Base-by-base conservation (phyloP, 2,113 vertebrate species). In the Eleginops maclovinus region DNA sequence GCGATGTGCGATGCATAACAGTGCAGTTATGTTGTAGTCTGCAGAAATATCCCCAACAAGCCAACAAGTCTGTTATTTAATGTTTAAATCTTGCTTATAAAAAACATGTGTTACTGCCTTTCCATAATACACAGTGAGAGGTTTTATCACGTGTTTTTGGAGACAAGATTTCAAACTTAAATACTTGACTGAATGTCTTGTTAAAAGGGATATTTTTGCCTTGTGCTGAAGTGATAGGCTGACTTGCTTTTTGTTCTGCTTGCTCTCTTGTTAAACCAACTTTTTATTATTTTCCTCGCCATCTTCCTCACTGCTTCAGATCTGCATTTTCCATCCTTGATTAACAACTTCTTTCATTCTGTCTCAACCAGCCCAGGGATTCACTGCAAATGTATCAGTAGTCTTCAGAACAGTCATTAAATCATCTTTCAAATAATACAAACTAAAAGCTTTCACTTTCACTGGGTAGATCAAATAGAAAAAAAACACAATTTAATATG, bases 21-120 rank as follows among this genome's bases (percentile, higher is more conserved):
- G 36, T 69, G 16, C 21, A 51, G 75, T 75, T 78, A 81, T 85
- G 79, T 78, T 77, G 47, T 55, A 31, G 17, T 8, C 16, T 36
- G 54, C 55, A 24, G 26, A 79, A 85, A 85, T 82, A 89, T 88
- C 81, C 82, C 60, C 36, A 79, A 84, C 69, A 87, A 85, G 81
- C 12, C 61, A 15, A 40, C 12, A 16, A n/a, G 77, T 87, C 80
- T 80, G 43, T 50, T 77, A 77, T 86, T 82, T 9, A 66, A 19
- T 72, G 68, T 72, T 85, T 69, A 44, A 83, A 75, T 88, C 86
- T 80, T 86, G 84, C 84, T 88, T 85, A 9, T 21, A 16, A 50
- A 26, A 43, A 74, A 62, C 50, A 49, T 9, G 22, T 75, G 75
- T 73, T 14, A 24, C 5, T 44, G 22, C 60, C 22, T 58, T 54